Evolutionary conservation across 1,140 invertebrate genomes (phyloP), one percentile per base, ranked within the genome.

Genomic region (Megathymus violae): DNA sequence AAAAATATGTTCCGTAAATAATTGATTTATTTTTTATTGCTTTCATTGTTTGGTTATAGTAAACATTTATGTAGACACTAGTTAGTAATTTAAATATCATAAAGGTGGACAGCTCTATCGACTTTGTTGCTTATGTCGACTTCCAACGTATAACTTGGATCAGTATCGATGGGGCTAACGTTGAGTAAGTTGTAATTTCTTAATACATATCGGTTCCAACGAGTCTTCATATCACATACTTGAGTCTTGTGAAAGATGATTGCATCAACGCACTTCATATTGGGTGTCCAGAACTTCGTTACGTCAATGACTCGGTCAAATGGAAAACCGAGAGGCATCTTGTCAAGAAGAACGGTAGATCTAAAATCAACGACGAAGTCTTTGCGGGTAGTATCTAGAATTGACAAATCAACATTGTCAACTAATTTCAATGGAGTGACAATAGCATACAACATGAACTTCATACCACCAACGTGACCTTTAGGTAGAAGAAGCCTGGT

Each of bases 311-410:
- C 87, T 70, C 94, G 93, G 75, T 96, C 94, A 66, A 96, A 92
- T 54, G 95, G 95, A 86, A 92, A 96, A 34, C 94, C 94, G 71
- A 95, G 91, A 27, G 94, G 92, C 71, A 92, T 92, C 41, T 91
- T 92, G 67, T 95, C 94, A 0, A 92, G 59, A n/a, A 88, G 69
- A 1, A 85, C 85, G 43, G 85, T 86, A 7, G 83, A 89, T 56
- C 90, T 82, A 58, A 80, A 89, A 64, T 85, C 81, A 3, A 71
- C 63, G 4, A 76, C 31, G 4, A 76, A 15, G 16, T 84, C 71
- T 56, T 91, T 88, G 62, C 74, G 80, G 17, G 54, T 88, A 1
- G 72, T 70, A 46, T 83, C 84, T 16, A 84, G 62, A 13, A 88
- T 70, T 4, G 69, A 64, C 1, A 80, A 15, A 44, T 82, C 74